These are phyloP conservation scores for Oreochromis niloticus DNA, from an alignment of 2,113 vertebrate genomes.

Conservation along the genomic window DNA sequence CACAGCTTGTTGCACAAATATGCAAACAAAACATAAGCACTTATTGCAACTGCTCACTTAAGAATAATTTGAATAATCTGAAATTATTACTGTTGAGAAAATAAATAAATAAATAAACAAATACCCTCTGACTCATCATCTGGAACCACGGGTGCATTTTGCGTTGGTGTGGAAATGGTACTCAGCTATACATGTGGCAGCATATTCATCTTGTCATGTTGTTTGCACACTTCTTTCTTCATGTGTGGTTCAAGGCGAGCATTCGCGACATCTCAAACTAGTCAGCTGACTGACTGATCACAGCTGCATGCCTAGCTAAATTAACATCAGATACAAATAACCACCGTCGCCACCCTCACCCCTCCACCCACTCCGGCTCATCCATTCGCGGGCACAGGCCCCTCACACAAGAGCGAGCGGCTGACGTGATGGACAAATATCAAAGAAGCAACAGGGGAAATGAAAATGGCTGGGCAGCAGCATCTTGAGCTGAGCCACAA, in stretches of 20 bases:
- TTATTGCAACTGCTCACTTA: not conserved
- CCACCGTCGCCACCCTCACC: not conserved
- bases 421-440: conserved; percentile 27
- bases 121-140: conserved; percentile 22
- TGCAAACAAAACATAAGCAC: not conserved
- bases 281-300: conserved; percentile 15
- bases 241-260: not conserved
- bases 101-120: not conserved
- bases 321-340: not conserved
- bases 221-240: not conserved
- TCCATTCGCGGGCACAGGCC: not conserved
- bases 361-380: not conserved
- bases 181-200: conserved; percentile 20
- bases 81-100: conserved; percentile 14
- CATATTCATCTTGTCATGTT: not conserved
- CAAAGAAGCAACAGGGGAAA: conserved; percentile 23
- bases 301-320: not conserved
- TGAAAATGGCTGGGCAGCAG: conserved; percentile 19
- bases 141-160: conserved; percentile 4
- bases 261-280: conserved; percentile 1
- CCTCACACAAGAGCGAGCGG: not conserved
- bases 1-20: not conserved
- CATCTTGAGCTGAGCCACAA: conserved; percentile 40
- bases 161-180: conserved; percentile 33
- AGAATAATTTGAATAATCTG: conserved; percentile 47